Evolutionary conservation across 2,113 vertebrate genomes (phyloP), one percentile per base, ranked within the genome.

Genomic region (Oceanites oceanicus): DNA sequence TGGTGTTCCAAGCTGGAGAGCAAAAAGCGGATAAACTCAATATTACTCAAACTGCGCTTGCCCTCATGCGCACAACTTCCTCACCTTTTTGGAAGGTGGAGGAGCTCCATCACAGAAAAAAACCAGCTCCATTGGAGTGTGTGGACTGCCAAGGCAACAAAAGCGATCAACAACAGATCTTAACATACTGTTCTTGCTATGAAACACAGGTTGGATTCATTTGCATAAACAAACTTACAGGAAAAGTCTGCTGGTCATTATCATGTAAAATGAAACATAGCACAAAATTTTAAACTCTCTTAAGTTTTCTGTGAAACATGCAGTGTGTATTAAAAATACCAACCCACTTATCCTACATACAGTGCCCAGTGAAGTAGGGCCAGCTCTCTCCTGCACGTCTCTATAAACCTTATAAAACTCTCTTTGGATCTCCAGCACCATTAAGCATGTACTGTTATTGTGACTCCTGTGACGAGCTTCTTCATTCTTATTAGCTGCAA

Each of bases 401-500:
- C 34, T 40, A 3, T 23, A 86, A 74, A 72, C 12, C 42, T 40
- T 53, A 29, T 10, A 36, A 25, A 74, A 63, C 18, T 61, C 7
- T 67, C 38, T 58, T 67, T 42, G 6, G 11, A 29, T 16, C 52
- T 72, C 26, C 20, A 68, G 52, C 49, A 85, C 38, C 53, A 74
- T 59, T 40, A 82, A 91, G 34, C 22, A 44, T 10, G 49, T 32
- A 49, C 16, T 62, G 32, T 26, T 86, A 75, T 10, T 58, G 32
- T 76, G 74, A 55, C 55, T 86, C 40, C 63, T 90, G 45, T 58
- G 62, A 83, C 4, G 13, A 77, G 8, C 27, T 78, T 56, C 84
- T 92, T 97, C 74, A 45, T 91, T 95, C 84, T 92, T 45, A 80
- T 91, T 94, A 95, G 53, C 50, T 76, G 86, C 86, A 91, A 77